Evolutionary conservation across 2,797 vertebrate species (phyloP).

Genomic region (Falco naumanni): DNA sequence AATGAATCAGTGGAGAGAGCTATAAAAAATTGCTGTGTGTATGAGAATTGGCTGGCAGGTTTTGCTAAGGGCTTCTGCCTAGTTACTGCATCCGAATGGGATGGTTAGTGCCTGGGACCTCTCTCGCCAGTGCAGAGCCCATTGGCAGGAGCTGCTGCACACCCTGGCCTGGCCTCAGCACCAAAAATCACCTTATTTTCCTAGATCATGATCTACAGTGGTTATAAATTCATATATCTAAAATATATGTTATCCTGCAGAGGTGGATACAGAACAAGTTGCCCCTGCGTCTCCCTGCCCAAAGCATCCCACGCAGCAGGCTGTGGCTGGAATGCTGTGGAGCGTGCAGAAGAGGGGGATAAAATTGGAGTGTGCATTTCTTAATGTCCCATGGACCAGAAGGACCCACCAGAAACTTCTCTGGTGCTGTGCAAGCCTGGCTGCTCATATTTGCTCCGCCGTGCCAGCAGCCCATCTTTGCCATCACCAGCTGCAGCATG

Average conservation of each 20-base stretch:
- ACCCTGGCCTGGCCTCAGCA: neutral
- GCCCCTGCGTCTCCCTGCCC: neutral
- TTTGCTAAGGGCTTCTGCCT: neutral
- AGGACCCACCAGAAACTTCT: neutral
- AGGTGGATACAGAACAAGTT: neutral
- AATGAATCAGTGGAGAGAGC: neutral
- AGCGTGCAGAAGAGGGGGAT: neutral
- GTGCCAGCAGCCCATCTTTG: neutral
- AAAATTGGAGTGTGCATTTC: neutral
- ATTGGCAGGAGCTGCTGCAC: neutral
- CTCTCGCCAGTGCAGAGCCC: neutral
- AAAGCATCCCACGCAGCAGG: neutral
- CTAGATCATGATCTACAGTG: neutral
- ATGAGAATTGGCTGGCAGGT: neutral
- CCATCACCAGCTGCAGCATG: rapidly evolving
- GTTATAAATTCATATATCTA: neutral
- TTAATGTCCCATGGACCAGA: neutral
- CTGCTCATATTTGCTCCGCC: too few species aligned
- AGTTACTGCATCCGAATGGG: neutral
- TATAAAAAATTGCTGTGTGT: rapidly evolving
- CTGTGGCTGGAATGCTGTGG: neutral
- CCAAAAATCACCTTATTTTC: neutral
- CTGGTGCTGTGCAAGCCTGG: rapidly evolving
- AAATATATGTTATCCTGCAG: neutral
- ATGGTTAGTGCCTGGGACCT: neutral